Base-by-base conservation (phyloP, 2,888 invertebrate genomes). In the Galerucella calmariensis region DNA sequence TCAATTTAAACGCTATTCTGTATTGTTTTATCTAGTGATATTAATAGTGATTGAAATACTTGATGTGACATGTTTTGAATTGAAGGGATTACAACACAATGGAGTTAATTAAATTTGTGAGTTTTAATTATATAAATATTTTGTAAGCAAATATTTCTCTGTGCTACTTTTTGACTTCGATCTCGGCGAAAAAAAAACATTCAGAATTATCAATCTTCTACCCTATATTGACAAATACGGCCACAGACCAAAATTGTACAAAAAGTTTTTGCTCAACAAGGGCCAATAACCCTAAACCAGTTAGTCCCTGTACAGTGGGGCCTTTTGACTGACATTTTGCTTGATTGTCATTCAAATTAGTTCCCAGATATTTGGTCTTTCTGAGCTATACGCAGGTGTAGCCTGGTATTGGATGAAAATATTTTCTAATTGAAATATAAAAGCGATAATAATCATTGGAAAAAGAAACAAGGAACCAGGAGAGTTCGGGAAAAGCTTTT, bases 271-370 rank as follows among this genome's bases (percentile, higher is more conserved):
- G 51, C n/a, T 51, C 16, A 56, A 56, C 4, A 35, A 27, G 61
- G 69, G 69, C 51, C 69, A 70, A 51, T 63, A 70, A 70, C 69
- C 69, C 69, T 63, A 51, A 63, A 41, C 61, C 14, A 16, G 63
- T 51, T 63, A 35, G n/a, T 61, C 61, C 61, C 35, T 27, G 6
- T 61, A 61, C 27, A 35, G 16, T n/a, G 27, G 58, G 61, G 12
- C 35, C 14, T 35, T 35, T n/a, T 35, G n/a, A 61, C 61, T 61
- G 69, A 61, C 69, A 69, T 48, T 61, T 48, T 61, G 44, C 56
- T n/a, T 68, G 9, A 68, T 70, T 70, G 69, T 51, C 51, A 69
- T 62, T 69, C 10, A 69, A 69, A 69, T 69, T 46, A 69, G 46
- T 61, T 69, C 44, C 61, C n/a, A n/a, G 53, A 67, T 53, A 67